These are phyloP conservation scores for Gallirallus australis DNA, from an alignment of 2,797 vertebrate species.

Conservation along the genomic window DNA sequence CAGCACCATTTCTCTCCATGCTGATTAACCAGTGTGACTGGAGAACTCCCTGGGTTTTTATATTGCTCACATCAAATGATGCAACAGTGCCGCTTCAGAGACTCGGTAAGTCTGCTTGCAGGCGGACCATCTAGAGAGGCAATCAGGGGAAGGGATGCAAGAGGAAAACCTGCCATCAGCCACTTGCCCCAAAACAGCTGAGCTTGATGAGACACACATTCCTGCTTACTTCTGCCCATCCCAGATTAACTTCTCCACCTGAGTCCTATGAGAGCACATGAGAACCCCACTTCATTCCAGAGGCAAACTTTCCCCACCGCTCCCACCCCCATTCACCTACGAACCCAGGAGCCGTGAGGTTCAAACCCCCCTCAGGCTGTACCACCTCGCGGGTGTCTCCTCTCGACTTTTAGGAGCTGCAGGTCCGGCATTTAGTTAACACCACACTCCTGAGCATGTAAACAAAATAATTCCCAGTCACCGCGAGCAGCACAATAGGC, in stretches of 20 bases:
- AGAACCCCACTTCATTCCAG: not conserved
- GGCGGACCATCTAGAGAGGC: not conserved
- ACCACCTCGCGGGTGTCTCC: constrained; percentile 59
- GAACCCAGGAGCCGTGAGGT: not conserved
- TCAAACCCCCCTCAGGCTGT: not conserved
- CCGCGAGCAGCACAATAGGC: not conserved
- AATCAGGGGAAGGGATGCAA: not conserved
- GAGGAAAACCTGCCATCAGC: not conserved
- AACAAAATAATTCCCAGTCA: constrained; percentile 7
- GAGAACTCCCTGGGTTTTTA: not conserved
- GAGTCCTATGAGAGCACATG: accelerated
- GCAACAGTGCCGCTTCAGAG: not conserved
- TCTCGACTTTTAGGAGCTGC: not conserved
- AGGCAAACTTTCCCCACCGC: not conserved
- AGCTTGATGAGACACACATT: not conserved
- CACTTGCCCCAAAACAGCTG: not conserved
- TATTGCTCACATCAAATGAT: not conserved
- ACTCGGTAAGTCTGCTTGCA: not conserved
- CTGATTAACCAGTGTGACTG: not conserved
- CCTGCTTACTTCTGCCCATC: not conserved
- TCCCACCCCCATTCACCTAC: not conserved
- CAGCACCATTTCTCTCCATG: not conserved
- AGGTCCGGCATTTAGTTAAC: constrained; percentile 9
- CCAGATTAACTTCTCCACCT: not conserved
- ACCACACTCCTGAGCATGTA: not conserved